Evolutionary conservation across 2,888 invertebrate genomes (phyloP), one percentile per base, ranked within the genome.

Genomic region (Lamellibrachia columna): DNA sequence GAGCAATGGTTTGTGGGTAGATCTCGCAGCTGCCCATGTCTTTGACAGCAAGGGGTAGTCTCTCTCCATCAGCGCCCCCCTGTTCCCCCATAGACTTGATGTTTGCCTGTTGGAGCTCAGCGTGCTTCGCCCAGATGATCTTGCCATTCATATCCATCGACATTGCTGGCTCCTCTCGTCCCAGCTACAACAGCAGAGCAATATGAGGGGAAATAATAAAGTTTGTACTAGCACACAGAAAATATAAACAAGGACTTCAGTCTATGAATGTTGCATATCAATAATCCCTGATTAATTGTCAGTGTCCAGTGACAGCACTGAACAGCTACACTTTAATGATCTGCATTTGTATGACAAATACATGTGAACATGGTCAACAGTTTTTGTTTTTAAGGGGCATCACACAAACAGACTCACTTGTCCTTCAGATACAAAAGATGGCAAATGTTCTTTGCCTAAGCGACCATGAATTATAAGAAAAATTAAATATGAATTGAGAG

Each of bases 11-110:
- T 96, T 99, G 99, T 0, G 99, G 99, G 96, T 99, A 99, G 94
- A 99, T 99, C 97, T 99, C 99, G 96, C 99, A 99, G 7, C 99
- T 98, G 1, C 99, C 99, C 98, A 99, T 99, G 96, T 99, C 99
- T 96, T 99, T 99, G 0, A 99, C 98, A 3, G 98, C 98, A 0
- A 99, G 97, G 0, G 99, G 98, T 22, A 99, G 97, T 90, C 98
- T 97, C 96, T 99, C 99, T 0, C 99, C 99, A 95, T 99, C 99
- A 95, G 98, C 98, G 93, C 15, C 75, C 3, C 75, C 75, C 75
- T 75, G 75, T n/a, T 92, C 60, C 28, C 52, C 92, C 28, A 92
- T 60, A 0, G 98, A 98, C 96, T 99, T 99, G 94, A 99, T 97
- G 97, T 99, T 99, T 7, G 98, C 98, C 96, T 99, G 99, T 96